Base-by-base conservation (phyloP, 2,113 vertebrate genomes). In the Oostethus manadensis region DNA sequence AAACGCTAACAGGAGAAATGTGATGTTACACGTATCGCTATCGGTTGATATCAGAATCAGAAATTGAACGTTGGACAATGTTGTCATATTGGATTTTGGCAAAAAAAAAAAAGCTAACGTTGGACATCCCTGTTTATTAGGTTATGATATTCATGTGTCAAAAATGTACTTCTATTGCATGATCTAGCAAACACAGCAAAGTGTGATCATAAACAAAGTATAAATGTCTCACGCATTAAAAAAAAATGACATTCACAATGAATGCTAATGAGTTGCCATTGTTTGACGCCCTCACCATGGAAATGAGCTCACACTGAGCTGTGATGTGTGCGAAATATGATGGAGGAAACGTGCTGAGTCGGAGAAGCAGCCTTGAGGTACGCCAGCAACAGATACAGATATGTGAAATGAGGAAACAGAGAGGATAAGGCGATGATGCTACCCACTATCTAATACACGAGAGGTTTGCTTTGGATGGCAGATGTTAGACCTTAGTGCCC, bases 401-500 rank as follows among this genome's bases (percentile, higher is more conserved):
- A 69, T 62, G 43, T 48, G 62, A 7, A n/a, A 18, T 29, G 7
- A 50, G 48, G 51, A 62, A 71, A 55, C 44, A 51, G 49, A 26
- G 47, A 68, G 58, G 58, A 62, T 73, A 78, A 62, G 69, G 73
- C n/a, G n/a, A n/a, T 74, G 81, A 67, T 58, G 55, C 71, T 70
- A 38, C 66, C 65, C 70, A 78, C 56, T 66, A 50, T 21, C n/a
- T 8, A 48, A 46, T 64, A 14, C 13, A 47, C 61, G 53, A 55
- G 62, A 43, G 62, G 69, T 74, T 78, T 76, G 77, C 69, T 44
- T 59, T 82, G 83, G 79, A 78, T 79, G 84, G 87, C 88, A 89
- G 87, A 90, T 90, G 88, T 88, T 87, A 88, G 76, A 79, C 66
- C 80, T 87, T 80, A 76, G 75, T 77, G 48, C 60, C 74, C 77